Conservation (phyloP, 2,113 vertebrate genomes). For the Bubo scandiacus region DNA sequence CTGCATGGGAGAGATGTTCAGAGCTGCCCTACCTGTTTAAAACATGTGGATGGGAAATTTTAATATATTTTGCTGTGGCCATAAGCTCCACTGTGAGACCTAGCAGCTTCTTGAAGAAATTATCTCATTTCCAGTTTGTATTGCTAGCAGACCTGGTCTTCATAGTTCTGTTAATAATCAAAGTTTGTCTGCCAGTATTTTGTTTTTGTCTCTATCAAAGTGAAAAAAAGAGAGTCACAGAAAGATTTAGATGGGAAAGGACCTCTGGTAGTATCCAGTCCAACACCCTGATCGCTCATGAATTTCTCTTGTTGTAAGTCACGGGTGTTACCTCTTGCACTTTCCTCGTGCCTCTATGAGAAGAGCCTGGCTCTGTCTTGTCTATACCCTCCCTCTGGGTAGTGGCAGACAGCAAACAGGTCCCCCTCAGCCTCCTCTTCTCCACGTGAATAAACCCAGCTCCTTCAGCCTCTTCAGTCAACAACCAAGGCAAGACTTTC, state of each 20-base stretch:
- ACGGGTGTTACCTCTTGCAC: neutral
- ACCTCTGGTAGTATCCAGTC: neutral
- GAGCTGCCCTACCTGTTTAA: neutral
- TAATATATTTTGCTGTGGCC: neutral
- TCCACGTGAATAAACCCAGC: neutral
- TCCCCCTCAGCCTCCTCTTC: neutral
- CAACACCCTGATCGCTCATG: neutral
- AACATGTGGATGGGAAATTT: neutral
- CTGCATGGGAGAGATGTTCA: neutral
- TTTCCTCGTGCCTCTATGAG: neutral
- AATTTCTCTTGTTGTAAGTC: neutral
- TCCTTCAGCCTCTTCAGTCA: neutral
- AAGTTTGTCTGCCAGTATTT: neutral
- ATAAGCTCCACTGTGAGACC: neutral
- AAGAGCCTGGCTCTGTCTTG: neutral
- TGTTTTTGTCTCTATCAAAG: neutral
- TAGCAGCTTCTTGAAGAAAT: neutral
- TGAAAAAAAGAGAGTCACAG: neutral
- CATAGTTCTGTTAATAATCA: neutral
- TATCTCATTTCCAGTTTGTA: neutral
- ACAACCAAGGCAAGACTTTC: neutral
- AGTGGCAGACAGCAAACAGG: neutral
- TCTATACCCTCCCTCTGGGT: neutral
- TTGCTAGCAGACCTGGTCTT: neutral
- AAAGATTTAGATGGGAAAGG: neutral